Evolutionary conservation across 2,113 vertebrate species (phyloP).

Genomic region (Theristicus caerulescens): DNA sequence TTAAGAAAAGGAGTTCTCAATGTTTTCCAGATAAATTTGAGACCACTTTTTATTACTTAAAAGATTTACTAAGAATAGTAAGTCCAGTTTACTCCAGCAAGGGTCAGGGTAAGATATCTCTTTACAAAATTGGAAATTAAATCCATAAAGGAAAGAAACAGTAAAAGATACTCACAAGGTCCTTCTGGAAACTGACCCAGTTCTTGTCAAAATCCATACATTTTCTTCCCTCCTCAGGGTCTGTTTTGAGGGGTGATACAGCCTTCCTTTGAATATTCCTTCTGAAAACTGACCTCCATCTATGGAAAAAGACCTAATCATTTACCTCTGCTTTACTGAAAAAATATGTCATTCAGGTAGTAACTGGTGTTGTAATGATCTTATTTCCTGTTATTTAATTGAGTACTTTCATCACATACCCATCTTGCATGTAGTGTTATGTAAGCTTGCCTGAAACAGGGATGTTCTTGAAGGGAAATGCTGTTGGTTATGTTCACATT

Average conservation of each 20-base stretch:
- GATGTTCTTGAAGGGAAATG: not conserved
- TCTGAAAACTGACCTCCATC: not conserved
- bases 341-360: not conserved
- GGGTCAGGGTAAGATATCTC: not conserved
- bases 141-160: not conserved
- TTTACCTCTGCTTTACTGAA: not conserved
- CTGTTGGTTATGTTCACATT: not conserved
- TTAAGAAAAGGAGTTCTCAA: not conserved
- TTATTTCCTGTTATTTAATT: not conserved
- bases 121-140: not conserved
- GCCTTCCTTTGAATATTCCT: not conserved
- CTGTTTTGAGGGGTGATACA: not conserved
- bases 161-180: not conserved
- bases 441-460: not conserved
- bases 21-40: not conserved
- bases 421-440: not conserved
- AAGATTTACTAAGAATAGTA: not conserved
- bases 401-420: not conserved
- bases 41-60: not conserved
- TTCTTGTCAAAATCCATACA: not conserved
- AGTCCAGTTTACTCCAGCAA: not conserved
- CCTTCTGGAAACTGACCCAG: not conserved
- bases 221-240: not conserved
- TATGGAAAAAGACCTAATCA: not conserved
- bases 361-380: fast-evolving